Conservation (phyloP, 2,888 invertebrate species). For the Himalopsyche anomala region DNA sequence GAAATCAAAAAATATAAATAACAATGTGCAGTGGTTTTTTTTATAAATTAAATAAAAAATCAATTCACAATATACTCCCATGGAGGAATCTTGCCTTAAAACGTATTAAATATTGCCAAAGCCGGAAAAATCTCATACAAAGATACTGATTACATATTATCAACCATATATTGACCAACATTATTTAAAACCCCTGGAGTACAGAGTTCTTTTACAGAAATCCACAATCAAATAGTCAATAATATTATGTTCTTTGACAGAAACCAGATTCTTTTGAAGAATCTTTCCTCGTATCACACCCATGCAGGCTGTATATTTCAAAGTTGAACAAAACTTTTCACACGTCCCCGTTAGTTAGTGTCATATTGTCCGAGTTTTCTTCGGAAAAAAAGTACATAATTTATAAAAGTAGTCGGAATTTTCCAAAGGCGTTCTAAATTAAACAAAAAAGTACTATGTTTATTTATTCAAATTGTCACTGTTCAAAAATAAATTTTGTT, state of each 20-base stretch:
- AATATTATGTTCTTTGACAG: conserved; percentile 32
- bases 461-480: no score
- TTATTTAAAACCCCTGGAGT: neutral
- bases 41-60: no score
- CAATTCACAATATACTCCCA: no score
- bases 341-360: conserved; percentile 58
- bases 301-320: conserved; percentile 14
- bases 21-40: no score
- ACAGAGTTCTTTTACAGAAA: conserved; percentile 13
- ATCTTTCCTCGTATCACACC: conserved; percentile 9
- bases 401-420: conserved; percentile 53
- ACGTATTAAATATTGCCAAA: no score
- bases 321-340: conserved; percentile 51
- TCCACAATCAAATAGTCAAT: conserved; percentile 7
- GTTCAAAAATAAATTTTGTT: no score
- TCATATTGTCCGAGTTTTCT: conserved; percentile 60
- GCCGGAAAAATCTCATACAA: no score
- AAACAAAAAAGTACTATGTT: neutral
- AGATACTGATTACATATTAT: no score
- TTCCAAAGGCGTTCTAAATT: neutral
- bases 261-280: conserved; percentile 40
- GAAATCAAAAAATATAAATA: no score
- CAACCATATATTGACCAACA: no score
- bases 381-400: conserved; percentile 53
- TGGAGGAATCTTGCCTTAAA: no score